Evolutionary conservation across 2,113 vertebrate genomes (phyloP).

Genomic region (Eolophus roseicapilla): DNA sequence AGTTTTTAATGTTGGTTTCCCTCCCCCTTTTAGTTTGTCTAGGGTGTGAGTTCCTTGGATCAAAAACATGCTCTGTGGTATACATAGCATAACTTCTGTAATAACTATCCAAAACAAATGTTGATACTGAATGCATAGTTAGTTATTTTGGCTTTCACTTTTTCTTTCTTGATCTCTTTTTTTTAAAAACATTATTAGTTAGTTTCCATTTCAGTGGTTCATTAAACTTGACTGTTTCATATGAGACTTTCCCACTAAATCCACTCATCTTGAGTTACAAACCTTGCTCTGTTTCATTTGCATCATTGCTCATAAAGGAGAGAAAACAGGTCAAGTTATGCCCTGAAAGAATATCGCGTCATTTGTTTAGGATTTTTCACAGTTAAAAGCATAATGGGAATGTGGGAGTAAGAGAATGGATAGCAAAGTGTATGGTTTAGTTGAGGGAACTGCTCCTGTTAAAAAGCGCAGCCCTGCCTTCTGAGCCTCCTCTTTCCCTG

Average conservation of each 20-base stretch:
- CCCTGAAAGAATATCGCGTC: neutral
- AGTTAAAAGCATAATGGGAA: neutral
- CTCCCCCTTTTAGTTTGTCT: neutral
- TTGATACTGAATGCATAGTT: neutral
- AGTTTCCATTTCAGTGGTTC: neutral
- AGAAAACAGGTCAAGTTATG: slow-evolving; percentile 45
- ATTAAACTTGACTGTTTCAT: neutral
- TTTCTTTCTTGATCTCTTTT: neutral
- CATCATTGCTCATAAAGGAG: slow-evolving; percentile 17
- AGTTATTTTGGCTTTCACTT: neutral
- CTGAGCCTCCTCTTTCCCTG: neutral
- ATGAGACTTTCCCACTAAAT: neutral
- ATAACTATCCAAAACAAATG: neutral
- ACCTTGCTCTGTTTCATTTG: neutral
- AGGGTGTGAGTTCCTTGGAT: neutral
- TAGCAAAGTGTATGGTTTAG: neutral
- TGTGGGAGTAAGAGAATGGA: neutral
- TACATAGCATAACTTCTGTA: neutral
- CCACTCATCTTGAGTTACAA: neutral
- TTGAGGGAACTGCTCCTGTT: neutral
- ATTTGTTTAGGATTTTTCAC: slow-evolving; percentile 22
- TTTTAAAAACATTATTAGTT: neutral
- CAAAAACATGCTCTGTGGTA: neutral
- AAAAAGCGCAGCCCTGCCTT: neutral
- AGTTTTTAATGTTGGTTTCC: neutral